phyloP scores from a whole-genome alignment of 2,797 vertebrate genomes.

The Pseudochirops cupreus region DNA sequence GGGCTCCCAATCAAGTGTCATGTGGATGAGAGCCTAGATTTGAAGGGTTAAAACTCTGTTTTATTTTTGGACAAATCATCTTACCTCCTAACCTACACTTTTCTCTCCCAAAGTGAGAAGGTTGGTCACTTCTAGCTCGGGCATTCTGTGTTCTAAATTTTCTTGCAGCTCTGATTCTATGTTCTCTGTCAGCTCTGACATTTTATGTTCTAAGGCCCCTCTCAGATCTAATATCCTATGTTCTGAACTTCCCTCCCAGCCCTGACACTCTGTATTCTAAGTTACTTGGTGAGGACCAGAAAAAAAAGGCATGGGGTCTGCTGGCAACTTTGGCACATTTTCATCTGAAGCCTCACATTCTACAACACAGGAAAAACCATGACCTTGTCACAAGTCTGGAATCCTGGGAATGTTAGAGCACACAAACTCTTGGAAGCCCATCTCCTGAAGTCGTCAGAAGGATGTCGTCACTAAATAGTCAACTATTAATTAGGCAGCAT shows the following conservation, averaged over 20 bases:
- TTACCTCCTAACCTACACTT: not conserved
- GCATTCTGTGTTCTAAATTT: not conserved
- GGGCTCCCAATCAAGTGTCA: not conserved
- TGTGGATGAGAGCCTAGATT: not conserved
- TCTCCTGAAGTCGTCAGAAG: conserved; percentile 30
- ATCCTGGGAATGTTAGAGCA: not conserved
- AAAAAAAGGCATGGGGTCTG: not conserved
- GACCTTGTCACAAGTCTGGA: not conserved
- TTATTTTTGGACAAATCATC: not conserved
- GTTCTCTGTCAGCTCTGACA: not conserved
- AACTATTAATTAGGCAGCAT: conserved; percentile 66
- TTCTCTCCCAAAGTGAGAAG: not conserved
- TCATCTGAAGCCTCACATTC: not conserved
- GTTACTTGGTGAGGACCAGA: not conserved
- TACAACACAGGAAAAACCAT: not conserved
- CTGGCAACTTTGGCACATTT: not conserved
- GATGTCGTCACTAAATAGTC: conserved; percentile 70
- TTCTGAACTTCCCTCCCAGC: not conserved
- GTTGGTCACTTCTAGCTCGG: not conserved
- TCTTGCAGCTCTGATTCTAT: not conserved
- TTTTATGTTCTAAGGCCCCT: not conserved
- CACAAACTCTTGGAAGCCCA: not conserved
- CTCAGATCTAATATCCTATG: not conserved
- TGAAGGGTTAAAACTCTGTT: not conserved
- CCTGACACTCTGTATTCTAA: not conserved